Conservation (phyloP, 2,888 invertebrate genomes). For the Hirtodrosophila duncani region DNA sequence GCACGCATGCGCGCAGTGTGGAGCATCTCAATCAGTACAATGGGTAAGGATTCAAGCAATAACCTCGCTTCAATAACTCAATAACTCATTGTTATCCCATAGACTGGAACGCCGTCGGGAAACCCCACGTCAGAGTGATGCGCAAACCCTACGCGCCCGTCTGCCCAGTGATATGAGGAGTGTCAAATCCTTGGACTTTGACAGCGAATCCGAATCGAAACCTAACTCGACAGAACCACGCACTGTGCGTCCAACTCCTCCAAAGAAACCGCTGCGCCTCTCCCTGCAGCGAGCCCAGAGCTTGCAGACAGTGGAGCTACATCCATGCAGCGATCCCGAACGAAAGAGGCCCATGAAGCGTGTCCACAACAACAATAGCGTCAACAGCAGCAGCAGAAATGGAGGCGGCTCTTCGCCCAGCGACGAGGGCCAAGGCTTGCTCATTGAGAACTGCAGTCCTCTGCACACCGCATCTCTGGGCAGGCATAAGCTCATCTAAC, state of each 20-base stretch:
- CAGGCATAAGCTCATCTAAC: slow-evolving; percentile 75
- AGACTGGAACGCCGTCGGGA: slow-evolving; percentile 73
- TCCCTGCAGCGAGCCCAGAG: slow-evolving; percentile 91
- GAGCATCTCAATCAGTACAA: slow-evolving; percentile 77
- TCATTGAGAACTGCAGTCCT: slow-evolving; percentile 73
- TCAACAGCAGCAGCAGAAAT: slow-evolving; percentile 26
- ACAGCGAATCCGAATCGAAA: slow-evolving; percentile 83
- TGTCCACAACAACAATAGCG: slow-evolving; percentile 71
- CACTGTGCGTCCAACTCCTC: slow-evolving; percentile 86
- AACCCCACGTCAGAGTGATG: slow-evolving; percentile 55
- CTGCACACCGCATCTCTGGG: slow-evolving; percentile 76
- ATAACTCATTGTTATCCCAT: too few relatives aligned
- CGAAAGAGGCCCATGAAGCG: slow-evolving; percentile 77
- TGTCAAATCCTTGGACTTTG: slow-evolving; percentile 87
- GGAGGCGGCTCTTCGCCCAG: slow-evolving; percentile 42
- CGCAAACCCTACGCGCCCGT: slow-evolving; percentile 56
- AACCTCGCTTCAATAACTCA: background rate
- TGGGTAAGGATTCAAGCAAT: slow-evolving; percentile 52
- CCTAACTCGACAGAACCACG: slow-evolving; percentile 48
- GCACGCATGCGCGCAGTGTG: slow-evolving; percentile 76
- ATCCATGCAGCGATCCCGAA: slow-evolving; percentile 69
- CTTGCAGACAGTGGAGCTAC: slow-evolving; percentile 83
- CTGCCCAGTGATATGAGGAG: slow-evolving; percentile 79
- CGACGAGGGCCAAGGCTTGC: slow-evolving; percentile 46
- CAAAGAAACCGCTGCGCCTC: slow-evolving; percentile 89